Conservation (phyloP, 35 echinoderm and acorn worm genomes). For the Acanthaster planci region DNA sequence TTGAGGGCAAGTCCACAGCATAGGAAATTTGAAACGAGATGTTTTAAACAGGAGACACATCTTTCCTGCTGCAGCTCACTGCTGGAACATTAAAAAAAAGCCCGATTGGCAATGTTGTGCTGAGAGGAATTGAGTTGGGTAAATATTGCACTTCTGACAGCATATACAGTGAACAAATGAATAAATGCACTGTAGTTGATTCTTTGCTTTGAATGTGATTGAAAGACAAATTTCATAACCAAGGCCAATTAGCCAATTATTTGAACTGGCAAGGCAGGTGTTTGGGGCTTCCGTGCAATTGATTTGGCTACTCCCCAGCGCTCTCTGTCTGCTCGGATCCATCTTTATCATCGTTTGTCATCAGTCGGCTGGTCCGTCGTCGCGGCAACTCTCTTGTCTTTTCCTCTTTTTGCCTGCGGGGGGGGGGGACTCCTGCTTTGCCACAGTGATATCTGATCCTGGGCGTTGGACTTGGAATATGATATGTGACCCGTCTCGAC, state of each 20-base stretch:
- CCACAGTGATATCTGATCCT: conserved; percentile 24
- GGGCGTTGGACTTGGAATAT: background rate
- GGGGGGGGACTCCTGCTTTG: background rate
- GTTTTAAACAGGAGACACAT: too few species aligned
- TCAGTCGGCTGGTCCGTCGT: background rate
- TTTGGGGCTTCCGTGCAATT: background rate
- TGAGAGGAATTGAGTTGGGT: too few species aligned
- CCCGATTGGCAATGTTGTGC: too few species aligned
- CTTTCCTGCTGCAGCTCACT: too few species aligned
- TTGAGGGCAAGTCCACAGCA: too few species aligned
- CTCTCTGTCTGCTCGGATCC: background rate
- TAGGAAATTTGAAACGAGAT: too few species aligned
- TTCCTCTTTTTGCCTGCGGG: background rate
- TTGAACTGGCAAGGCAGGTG: background rate
- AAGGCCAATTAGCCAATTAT: conserved; percentile 23
- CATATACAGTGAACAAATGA: too few species aligned
- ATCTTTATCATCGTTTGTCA: conserved; percentile 17
- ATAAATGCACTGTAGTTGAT: too few species aligned
- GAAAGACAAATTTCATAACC: conserved; percentile 5
- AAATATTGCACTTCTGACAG: too few species aligned
- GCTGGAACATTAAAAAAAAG: too few species aligned
- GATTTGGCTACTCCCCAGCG: background rate
- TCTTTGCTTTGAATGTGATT: background rate
- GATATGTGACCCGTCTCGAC: too few species aligned
- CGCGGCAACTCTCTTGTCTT: background rate